Conservation (phyloP, 1,140 invertebrate species). For the Druon quercuslanigerum region DNA sequence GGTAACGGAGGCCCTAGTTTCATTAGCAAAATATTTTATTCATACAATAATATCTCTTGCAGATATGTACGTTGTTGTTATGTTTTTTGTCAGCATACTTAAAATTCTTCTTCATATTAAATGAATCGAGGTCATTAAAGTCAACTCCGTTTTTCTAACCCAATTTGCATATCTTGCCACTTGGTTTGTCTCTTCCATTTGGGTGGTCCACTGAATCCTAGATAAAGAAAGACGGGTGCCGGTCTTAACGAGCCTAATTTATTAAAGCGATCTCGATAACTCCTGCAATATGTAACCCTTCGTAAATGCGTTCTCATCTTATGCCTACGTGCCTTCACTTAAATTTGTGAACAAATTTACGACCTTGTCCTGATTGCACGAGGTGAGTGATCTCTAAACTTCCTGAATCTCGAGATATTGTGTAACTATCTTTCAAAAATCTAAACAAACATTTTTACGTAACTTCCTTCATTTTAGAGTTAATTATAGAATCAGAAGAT, state of each 20-base stretch:
- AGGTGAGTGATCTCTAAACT: constrained; percentile 29
- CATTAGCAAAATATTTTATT: neutral
- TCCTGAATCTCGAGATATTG: constrained; percentile 18
- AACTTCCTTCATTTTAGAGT: neutral
- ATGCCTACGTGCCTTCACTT: constrained; percentile 29
- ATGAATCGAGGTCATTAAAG: constrained; percentile 12
- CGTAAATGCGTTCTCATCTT: constrained; percentile 23
- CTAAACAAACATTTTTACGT: constrained; percentile 1
- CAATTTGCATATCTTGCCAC: constrained; percentile 30
- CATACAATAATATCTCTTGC: neutral
- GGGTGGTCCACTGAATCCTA: constrained; percentile 29
- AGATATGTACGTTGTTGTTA: neutral
- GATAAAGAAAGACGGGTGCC: constrained; percentile 30
- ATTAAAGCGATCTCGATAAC: constrained; percentile 29
- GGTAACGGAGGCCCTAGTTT: too few species aligned
- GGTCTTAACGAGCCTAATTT: constrained; percentile 28
- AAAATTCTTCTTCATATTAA: constrained; percentile 11
- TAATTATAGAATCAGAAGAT: too few species aligned
- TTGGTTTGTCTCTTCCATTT: constrained; percentile 26
- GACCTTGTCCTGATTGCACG: constrained; percentile 17
- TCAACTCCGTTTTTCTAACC: constrained; percentile 20
- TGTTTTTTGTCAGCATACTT: neutral
- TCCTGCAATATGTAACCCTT: constrained; percentile 31
- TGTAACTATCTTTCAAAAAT: neutral
- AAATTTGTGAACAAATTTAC: constrained; percentile 20